Evolutionary conservation across 2,888 invertebrate genomes (phyloP).

Genomic region (Gymnoscelis rufifasciata): DNA sequence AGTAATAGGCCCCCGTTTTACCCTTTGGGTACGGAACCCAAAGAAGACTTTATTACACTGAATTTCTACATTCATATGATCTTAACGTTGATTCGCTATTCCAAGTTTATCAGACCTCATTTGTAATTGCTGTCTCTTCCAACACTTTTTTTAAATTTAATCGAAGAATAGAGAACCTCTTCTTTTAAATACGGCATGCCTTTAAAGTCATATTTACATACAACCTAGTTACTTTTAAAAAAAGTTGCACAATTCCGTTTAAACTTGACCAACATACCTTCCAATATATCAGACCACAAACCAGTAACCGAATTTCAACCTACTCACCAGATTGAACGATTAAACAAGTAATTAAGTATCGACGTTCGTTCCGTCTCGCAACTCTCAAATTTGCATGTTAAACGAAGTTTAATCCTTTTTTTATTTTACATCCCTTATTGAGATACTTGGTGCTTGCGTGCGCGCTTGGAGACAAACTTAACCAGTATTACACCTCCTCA

Average conservation of each 20-base stretch:
- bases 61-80: no score
- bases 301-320: slow-evolving; percentile 39
- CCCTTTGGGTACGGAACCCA: no score
- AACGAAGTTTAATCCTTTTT: slow-evolving; percentile 74
- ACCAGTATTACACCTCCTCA: slow-evolving; percentile 20
- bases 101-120: no score
- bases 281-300: slow-evolving; percentile 11
- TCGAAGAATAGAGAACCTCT: no score
- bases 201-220: no score
- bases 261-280: slow-evolving; percentile 12
- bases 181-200: no score
- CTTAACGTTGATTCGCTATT: no score
- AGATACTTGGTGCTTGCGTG: slow-evolving; percentile 63
- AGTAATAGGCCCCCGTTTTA: no score
- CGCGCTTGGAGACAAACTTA: slow-evolving; percentile 52
- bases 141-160: no score
- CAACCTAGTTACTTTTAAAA: no score
- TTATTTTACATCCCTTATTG: slow-evolving; percentile 72
- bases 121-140: no score
- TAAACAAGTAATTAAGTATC: slow-evolving; percentile 78
- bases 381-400: slow-evolving; percentile 80
- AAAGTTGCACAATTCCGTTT: neutral
- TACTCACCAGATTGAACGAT: slow-evolving; percentile 74
- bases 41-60: no score
- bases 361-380: slow-evolving; percentile 74